Evolutionary conservation across 2,797 vertebrate species (phyloP).

Genomic region (Ptychadena robeensis): DNA sequence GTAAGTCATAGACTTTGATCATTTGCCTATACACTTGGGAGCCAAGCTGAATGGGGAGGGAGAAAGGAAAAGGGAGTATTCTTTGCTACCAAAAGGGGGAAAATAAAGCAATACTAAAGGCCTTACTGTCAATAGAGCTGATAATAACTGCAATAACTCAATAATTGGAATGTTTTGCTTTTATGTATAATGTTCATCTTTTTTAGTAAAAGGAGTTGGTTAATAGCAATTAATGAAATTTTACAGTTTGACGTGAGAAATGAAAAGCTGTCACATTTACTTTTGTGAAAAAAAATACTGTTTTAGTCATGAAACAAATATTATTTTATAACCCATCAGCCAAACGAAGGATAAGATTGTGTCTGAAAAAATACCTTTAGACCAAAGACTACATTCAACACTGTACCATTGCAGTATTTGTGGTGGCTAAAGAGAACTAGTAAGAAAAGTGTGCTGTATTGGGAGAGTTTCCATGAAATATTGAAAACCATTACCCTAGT

Average conservation of each 20-base stretch:
- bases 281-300: neutral
- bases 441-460: constrained; percentile 45
- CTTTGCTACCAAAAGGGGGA: too few species aligned
- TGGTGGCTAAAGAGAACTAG: constrained; percentile 12
- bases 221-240: constrained; percentile 11
- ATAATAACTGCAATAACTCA: neutral
- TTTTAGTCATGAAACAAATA: constrained; percentile 6
- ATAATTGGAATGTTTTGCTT: neutral
- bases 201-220: constrained; percentile 11
- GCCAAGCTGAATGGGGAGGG: too few species aligned
- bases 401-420: neutral
- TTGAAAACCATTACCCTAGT: constrained; percentile 97
- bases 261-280: neutral
- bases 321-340: neutral
- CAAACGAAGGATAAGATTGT: neutral
- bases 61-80: too few species aligned
- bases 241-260: neutral
- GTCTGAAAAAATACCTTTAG: constrained; percentile 1
- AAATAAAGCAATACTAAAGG: too few species aligned
- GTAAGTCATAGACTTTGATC: too few species aligned
- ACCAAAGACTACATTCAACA: constrained; percentile 21
- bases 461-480: constrained; percentile 72
- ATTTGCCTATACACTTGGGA: too few species aligned
- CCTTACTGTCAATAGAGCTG: neutral
- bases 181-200: neutral